Percentiles rank a stretch among this genome's conserved stretches.
These are phyloP conservation scores for Hemithea aestivaria DNA, from an alignment of 2,888 invertebrate genomes.

Conservation along the genomic window DNA sequence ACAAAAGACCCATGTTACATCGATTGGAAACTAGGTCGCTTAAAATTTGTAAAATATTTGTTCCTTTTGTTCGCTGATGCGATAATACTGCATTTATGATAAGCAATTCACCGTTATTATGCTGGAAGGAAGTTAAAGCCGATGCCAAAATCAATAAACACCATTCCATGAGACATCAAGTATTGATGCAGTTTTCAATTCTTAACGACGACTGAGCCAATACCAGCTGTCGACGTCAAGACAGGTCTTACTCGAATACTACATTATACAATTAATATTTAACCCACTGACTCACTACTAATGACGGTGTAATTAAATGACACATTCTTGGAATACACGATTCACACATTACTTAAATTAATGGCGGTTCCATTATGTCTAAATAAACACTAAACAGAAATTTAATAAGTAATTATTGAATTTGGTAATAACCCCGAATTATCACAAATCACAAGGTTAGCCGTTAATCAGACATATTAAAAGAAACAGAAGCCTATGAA, in stretches of 20 bases:
- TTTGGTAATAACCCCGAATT: no score
- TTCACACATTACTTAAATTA: no score
- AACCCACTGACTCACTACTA: background rate
- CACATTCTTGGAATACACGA: background rate
- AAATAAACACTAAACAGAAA: no score
- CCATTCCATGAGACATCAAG: conserved; percentile 40
- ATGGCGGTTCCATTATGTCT: no score
- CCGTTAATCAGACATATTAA: no score
- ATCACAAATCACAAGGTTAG: no score
- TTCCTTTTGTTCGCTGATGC: conserved; percentile 9
- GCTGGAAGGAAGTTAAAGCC: conserved; percentile 22
- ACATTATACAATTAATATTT: background rate
- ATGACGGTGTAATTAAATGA: background rate
- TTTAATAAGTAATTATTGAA: no score
- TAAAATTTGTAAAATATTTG: conserved; percentile 15
- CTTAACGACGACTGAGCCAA: conserved; percentile 24
- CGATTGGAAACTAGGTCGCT: conserved; percentile 17
- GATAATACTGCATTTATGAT: conserved; percentile 9
- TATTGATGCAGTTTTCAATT: conserved; percentile 36
- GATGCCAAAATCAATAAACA: conserved; percentile 55
- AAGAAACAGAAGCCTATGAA: no score
- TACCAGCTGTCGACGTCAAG: conserved; percentile 20
- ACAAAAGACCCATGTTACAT: conserved; percentile 15
- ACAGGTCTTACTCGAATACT: conserved; percentile 11
- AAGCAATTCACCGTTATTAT: conserved; percentile 29